Evolutionary conservation across 2,797 vertebrate genomes (phyloP).

Genomic region (Rhinogobio ventralis): DNA sequence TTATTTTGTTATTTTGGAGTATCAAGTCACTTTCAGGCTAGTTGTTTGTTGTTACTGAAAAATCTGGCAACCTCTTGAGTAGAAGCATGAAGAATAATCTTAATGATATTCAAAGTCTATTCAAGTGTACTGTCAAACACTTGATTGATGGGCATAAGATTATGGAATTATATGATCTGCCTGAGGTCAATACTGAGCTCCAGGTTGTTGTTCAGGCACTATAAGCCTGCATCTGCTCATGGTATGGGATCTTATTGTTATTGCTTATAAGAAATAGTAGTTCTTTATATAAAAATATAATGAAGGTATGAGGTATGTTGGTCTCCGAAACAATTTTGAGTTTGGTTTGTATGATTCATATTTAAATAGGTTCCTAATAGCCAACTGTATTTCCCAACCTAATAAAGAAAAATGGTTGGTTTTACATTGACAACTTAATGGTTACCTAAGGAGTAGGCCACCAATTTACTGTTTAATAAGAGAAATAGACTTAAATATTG

Average conservation of each 20-base stretch:
- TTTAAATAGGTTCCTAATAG: conserved; percentile 22
- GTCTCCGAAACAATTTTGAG: neutral
- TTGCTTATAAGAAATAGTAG: conserved; percentile 12
- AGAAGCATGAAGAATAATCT: neutral
- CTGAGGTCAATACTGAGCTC: neutral
- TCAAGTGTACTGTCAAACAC: conserved; percentile 7
- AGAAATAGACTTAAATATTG: neutral
- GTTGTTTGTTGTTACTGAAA: neutral
- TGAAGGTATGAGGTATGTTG: conserved; percentile 18
- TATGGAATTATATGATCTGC: neutral
- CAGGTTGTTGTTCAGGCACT: neutral
- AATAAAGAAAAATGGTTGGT: conserved; percentile 64
- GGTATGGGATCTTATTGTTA: neutral
- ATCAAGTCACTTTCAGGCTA: neutral
- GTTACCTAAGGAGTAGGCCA: conserved; percentile 24
- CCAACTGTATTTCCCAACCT: conserved; percentile 41
- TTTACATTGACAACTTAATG: conserved; percentile 62
- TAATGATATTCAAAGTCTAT: neutral
- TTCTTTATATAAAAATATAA: conserved; percentile 3
- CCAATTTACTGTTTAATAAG: neutral
- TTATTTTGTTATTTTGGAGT: neutral
- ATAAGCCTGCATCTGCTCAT: neutral
- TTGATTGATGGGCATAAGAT: neutral
- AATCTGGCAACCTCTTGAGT: neutral
- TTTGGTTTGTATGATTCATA: neutral